These are phyloP conservation scores for Pocillopora meandrina DNA, from an alignment of 92 coral and sea anemone genomes.

Conservation along the genomic window DNA sequence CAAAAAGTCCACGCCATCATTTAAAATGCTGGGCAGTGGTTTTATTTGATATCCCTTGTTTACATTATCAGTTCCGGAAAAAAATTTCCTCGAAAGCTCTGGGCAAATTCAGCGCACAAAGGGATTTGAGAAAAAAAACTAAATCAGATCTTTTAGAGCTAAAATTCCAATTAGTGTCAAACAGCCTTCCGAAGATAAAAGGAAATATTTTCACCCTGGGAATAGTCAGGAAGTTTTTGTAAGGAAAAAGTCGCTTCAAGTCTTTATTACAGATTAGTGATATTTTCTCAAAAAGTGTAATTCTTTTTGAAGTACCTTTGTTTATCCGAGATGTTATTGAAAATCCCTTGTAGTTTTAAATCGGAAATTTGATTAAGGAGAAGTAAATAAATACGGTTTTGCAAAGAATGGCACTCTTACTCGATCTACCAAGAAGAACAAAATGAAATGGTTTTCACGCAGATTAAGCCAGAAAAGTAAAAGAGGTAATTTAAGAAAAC, in stretches of 20 bases:
- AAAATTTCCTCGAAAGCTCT: not conserved
- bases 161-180: too few relatives aligned
- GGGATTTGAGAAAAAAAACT: too few relatives aligned
- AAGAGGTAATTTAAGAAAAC: not conserved
- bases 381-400: slow-evolving; percentile 7
- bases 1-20: not conserved
- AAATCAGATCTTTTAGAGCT: too few relatives aligned
- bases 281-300: slow-evolving; percentile 8
- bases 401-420: not conserved
- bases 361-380: slow-evolving; percentile 20
- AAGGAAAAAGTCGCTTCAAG: not conserved
- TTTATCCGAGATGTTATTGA: slow-evolving; percentile 2
- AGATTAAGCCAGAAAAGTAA: not conserved
- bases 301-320: slow-evolving; percentile 4
- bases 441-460: not conserved
- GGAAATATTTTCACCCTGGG: not conserved
- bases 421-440: too few relatives aligned
- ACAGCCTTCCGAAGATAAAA: not conserved
- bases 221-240: not conserved
- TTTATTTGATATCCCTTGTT: slow-evolving; percentile 2
- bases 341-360: slow-evolving; percentile 9
- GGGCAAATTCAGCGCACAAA: not conserved
- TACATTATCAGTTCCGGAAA: slow-evolving; percentile 10
- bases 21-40: not conserved
- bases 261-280: slow-evolving; percentile 13